These are phyloP conservation scores for Chiloscyllium punctatum DNA, from an alignment of 2,797 vertebrate genomes.

Conservation along the genomic window DNA sequence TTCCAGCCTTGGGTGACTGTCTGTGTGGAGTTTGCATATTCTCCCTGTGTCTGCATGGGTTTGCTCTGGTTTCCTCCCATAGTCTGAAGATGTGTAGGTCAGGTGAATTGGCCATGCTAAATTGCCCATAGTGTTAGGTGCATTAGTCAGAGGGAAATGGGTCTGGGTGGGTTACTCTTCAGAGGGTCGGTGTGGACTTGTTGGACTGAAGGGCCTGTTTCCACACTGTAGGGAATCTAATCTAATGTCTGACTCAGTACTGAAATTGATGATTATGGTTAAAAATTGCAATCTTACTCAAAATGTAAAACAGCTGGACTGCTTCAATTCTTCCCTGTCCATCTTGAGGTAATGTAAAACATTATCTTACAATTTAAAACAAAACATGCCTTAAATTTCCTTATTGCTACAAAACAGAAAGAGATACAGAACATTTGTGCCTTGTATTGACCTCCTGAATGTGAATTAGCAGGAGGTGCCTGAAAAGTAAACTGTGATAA, in stretches of 20 bases:
- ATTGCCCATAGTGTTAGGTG: no score
- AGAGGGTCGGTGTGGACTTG: no score
- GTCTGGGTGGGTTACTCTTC: no score
- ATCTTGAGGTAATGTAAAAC: not conserved
- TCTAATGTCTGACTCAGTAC: not conserved
- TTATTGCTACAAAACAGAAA: not conserved
- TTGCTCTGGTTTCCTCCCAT: no score
- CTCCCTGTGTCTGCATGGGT: no score
- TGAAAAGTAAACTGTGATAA: not conserved
- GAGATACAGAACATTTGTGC: not conserved
- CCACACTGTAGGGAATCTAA: not conserved
- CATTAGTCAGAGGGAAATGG: no score
- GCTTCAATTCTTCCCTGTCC: no score
- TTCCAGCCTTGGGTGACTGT: no score
- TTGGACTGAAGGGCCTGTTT: no score
- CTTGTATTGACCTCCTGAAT: not conserved
- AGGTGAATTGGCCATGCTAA: no score
- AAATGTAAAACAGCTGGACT: not conserved
- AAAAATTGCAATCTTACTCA: constrained; percentile 3
- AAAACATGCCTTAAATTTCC: not conserved
- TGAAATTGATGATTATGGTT: not conserved
- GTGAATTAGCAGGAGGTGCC: not conserved
- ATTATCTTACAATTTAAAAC: not conserved
- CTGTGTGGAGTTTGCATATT: no score
- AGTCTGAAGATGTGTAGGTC: no score